phyloP scores from a whole-genome alignment of 2,113 vertebrate species.

The Bettongia penicillata region DNA sequence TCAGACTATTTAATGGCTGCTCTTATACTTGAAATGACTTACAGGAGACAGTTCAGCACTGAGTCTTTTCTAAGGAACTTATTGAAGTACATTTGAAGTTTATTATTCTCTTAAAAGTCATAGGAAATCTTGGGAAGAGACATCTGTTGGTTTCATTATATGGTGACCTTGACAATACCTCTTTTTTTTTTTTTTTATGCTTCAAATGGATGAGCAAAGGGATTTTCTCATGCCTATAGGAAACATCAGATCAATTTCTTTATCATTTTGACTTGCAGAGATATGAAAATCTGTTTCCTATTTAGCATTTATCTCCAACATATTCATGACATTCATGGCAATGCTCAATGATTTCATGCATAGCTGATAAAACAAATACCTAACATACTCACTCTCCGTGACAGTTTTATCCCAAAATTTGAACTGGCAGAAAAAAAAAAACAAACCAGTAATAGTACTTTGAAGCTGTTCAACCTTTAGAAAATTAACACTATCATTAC shows the following conservation, averaged over 20 bases:
- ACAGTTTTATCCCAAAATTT: constrained; percentile 29
- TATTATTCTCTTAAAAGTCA: constrained; percentile 54
- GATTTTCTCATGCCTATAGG: not conserved
- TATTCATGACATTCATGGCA: not conserved
- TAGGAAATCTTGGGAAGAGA: constrained; percentile 52
- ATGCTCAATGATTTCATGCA: not conserved
- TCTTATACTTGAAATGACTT: constrained; percentile 75
- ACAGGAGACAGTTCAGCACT: constrained; percentile 61
- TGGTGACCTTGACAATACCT: constrained; percentile 10
- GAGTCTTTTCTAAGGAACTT: constrained; percentile 53
- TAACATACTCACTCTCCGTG: constrained; percentile 22
- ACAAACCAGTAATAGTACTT: not conserved
- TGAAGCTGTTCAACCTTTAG: constrained; percentile 10
- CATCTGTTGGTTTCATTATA: constrained; percentile 49
- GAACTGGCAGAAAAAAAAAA: not conserved
- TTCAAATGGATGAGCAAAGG: not conserved
- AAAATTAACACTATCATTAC: not conserved
- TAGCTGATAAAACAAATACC: not conserved
- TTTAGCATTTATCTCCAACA: constrained; percentile 2
- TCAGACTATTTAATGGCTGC: constrained; percentile 66
- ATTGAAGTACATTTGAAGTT: constrained; percentile 60
- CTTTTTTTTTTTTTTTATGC: not conserved
- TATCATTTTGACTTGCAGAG: constrained; percentile 36
- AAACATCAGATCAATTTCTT: constrained; percentile 2
- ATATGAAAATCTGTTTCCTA: constrained; percentile 18